phyloP scores from a whole-genome alignment of 2,888 invertebrate genomes.

The Mythimna albipuncta region DNA sequence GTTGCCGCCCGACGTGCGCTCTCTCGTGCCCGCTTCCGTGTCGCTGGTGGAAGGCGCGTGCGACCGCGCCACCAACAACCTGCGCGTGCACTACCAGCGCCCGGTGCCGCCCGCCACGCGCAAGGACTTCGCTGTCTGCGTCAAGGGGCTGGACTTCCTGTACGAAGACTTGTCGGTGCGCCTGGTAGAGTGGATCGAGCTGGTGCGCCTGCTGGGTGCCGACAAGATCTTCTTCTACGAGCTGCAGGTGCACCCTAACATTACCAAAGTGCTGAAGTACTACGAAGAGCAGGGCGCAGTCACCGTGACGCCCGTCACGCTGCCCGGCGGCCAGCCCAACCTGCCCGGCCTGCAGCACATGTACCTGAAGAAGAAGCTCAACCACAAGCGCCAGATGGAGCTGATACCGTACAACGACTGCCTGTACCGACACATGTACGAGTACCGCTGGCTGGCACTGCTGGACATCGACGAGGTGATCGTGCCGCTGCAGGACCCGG shows the following conservation, averaged over 20 bases:
- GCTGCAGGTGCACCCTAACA: slow-evolving; percentile 97
- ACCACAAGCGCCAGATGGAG: slow-evolving; percentile 98
- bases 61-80: slow-evolving; percentile 96
- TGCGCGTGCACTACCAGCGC: slow-evolving; percentile 95
- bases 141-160: slow-evolving; percentile 97
- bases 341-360: slow-evolving; percentile 96
- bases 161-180: slow-evolving; percentile 97
- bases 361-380: slow-evolving; percentile 97
- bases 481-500: slow-evolving; percentile 94
- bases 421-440: slow-evolving; percentile 97
- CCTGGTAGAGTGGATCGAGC: slow-evolving; percentile 98
- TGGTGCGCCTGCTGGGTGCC: slow-evolving; percentile 96
- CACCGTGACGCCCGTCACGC: slow-evolving; percentile 94
- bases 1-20: slow-evolving; percentile 94
- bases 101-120: slow-evolving; percentile 90
- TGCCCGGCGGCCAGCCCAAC: slow-evolving; percentile 97
- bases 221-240: slow-evolving; percentile 98
- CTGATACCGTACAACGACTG: slow-evolving; percentile 99
- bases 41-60: slow-evolving; percentile 96
- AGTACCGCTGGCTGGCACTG: slow-evolving; percentile 97
- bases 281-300: slow-evolving; percentile 93
- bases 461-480: slow-evolving; percentile 98
- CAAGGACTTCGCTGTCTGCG: slow-evolving; percentile 97
- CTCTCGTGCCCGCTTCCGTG: slow-evolving; percentile 95
- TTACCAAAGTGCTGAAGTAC: slow-evolving; percentile 94